phyloP scores from a whole-genome alignment of 53 echinoderm and acorn worm species.

The Actinopyga echinites region DNA sequence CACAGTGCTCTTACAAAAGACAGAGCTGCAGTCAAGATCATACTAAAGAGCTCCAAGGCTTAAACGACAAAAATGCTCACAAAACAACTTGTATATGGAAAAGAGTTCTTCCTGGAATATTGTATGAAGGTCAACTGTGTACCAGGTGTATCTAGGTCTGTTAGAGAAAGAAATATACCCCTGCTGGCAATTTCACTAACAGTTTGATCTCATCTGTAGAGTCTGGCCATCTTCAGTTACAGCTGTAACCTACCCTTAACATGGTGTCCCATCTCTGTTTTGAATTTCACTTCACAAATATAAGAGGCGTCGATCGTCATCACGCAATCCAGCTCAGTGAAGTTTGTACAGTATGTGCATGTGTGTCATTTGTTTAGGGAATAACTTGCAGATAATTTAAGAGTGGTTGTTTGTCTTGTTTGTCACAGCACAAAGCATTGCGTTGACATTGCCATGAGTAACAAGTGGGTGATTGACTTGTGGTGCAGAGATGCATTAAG shows the following conservation, averaged over 20 bases:
- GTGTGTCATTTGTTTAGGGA: background rate
- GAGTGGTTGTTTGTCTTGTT: background rate
- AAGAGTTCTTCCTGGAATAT: no score
- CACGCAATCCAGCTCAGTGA: background rate
- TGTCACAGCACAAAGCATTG: background rate
- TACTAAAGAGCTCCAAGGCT: no score
- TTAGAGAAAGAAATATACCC: background rate
- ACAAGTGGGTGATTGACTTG: background rate
- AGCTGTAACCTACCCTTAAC: slow-evolving; percentile 3
- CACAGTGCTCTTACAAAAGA: no score
- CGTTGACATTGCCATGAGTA: background rate
- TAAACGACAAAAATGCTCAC: no score
- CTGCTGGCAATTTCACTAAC: background rate
- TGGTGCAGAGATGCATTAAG: background rate
- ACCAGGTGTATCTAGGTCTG: no score
- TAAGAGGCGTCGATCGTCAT: background rate
- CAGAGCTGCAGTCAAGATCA: no score
- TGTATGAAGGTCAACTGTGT: no score
- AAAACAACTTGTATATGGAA: no score
- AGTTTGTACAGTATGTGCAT: background rate
- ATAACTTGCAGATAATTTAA: background rate
- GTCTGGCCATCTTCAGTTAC: background rate
- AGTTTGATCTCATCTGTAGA: slow-evolving; percentile 9
- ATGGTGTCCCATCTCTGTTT: background rate
- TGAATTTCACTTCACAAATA: background rate